Conservation (phyloP, 2,888 invertebrate species). For the Liodrosophila aerea region DNA sequence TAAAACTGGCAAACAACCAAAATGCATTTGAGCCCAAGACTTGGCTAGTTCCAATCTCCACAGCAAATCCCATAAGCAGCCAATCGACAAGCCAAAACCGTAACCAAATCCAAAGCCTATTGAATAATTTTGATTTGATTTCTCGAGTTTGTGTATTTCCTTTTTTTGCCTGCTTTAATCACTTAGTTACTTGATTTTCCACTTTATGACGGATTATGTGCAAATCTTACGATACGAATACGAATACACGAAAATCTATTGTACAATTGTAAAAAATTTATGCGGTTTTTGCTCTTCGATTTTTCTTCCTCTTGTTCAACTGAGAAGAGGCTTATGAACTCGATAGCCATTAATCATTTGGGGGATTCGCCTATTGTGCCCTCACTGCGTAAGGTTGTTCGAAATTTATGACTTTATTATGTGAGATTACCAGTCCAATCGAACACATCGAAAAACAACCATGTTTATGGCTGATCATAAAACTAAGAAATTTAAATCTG, state of each 20-base stretch:
- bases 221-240: conserved; percentile 49
- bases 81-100: conserved; percentile 24
- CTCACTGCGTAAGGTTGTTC: conserved; percentile 9
- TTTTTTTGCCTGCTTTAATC: conserved; percentile 55
- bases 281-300: conserved; percentile 31
- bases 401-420: conserved; percentile 47
- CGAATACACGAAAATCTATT: conserved; percentile 37
- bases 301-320: conserved; percentile 4
- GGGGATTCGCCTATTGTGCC: conserved; percentile 18
- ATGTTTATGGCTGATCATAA: conserved; percentile 10
- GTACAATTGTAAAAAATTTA: conserved; percentile 55
- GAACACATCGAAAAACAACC: conserved; percentile 4
- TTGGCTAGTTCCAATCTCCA: conserved; percentile 6
- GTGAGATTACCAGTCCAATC: conserved; percentile 6
- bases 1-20: conserved; percentile 55
- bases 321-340: conserved; percentile 16
- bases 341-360: conserved; percentile 49
- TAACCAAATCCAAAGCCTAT: conserved; percentile 49
- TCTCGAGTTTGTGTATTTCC: conserved; percentile 33
- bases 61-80: conserved; percentile 54
- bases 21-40: conserved; percentile 55
- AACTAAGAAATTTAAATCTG: neutral
- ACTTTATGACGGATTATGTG: conserved; percentile 76
- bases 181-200: conserved; percentile 74
- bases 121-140: conserved; percentile 70